Evolutionary conservation across 2,113 vertebrate species (phyloP), one percentile per base, ranked within the genome.

Genomic region (Podarcis cretensis): DNA sequence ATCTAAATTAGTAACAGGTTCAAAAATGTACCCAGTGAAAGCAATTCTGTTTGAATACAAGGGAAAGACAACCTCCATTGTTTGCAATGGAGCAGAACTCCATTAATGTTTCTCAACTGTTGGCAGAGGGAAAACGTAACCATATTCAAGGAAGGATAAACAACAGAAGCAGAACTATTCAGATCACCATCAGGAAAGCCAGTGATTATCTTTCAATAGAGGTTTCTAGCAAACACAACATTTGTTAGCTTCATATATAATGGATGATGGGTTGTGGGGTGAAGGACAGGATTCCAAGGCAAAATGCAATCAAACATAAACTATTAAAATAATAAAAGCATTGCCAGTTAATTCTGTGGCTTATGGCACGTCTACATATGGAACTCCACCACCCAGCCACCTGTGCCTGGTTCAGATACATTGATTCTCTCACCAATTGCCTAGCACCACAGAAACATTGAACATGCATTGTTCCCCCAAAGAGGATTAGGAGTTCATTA

Each of bases 11-110:
- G 85, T 71, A 68, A 84, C 12, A 48, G 20, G 35, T 3, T 20
- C 82, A 2, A 2, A n/a, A 54, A 10, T 68, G 37, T 6, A 6
- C 0, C 0, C 13, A 12, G 2, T 18, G 43, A 30, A 9, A 18
- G 54, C 16, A 35, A 27, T 27, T 20, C 23, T 4, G 27, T 3
- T 30, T 75, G 37, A 0, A 0, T 9, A 43, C 48, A n/a, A 0
- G 23, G 0, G 30, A 2, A 0, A 69, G 10, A 13, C 20, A 66
- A 2, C 16, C 13, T 0, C 4, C 1, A 0, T 80, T 1, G 20
- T 16, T 12, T 32, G 30, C 30, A 73, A 48, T 21, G 43, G 7
- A 54, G 59, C 8, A 57, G 35, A 43, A 83, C 37, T 69, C 37
- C 63, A 83, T n/a, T 14, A 69, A 30, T 43, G 48, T 48, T 48